Conservation (phyloP, 2,113 vertebrate species). For the Dicentrarchus labrax region DNA sequence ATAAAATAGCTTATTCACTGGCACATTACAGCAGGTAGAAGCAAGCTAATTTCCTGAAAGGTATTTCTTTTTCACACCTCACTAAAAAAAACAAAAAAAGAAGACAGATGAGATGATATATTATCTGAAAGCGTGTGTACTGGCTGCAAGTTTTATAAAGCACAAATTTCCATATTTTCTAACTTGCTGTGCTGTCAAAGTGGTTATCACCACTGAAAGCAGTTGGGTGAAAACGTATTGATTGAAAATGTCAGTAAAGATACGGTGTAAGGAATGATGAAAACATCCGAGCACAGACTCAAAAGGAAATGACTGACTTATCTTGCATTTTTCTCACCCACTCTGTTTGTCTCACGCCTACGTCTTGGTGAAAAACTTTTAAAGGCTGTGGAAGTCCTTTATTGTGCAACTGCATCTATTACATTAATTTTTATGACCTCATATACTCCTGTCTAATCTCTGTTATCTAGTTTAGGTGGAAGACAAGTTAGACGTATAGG, state of each 20-base stretch:
- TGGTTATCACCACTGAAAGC: constrained; percentile 35
- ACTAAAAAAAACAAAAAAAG: neutral
- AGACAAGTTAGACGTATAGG: neutral
- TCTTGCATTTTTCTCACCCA: constrained; percentile 37
- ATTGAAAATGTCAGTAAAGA: constrained; percentile 55
- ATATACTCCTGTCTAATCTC: neutral
- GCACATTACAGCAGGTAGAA: neutral
- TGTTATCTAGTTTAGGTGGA: neutral
- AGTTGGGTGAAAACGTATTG: constrained; percentile 6
- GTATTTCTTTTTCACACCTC: constrained; percentile 22
- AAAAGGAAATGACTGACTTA: constrained; percentile 35
- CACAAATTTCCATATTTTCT: constrained; percentile 46
- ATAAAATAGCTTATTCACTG: neutral
- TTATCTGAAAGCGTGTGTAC: neutral
- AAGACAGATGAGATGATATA: constrained; percentile 13
- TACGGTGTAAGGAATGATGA: constrained; percentile 39
- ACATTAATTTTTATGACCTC: constrained; percentile 2
- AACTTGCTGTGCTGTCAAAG: neutral
- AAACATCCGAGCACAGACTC: constrained; percentile 19
- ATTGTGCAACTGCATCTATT: constrained; percentile 8
- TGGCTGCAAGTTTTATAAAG: constrained; percentile 4
- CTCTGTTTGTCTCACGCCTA: constrained; percentile 26
- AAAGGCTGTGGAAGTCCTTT: neutral
- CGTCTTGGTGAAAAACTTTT: neutral
- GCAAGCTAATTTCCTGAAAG: constrained; percentile 41